phyloP scores from a whole-genome alignment of 1,140 invertebrate genomes.

The Drosophila malerkotliana region DNA sequence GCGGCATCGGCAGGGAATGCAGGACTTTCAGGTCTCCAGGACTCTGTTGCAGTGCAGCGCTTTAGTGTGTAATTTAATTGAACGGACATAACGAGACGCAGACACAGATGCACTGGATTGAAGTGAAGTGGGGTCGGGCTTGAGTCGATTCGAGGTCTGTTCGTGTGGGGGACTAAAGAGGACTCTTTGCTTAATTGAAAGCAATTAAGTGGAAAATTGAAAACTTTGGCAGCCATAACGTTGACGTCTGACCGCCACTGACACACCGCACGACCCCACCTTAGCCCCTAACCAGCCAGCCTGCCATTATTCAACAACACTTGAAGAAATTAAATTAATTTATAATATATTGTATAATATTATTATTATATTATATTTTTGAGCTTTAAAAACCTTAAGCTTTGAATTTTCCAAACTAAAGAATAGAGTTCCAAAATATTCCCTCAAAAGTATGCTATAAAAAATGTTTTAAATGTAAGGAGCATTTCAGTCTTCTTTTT shows the following conservation, averaged over 20 bases:
- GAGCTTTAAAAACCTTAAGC: too few species aligned
- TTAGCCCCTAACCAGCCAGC: not conserved
- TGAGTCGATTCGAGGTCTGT: conserved; percentile 28
- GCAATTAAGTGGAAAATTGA: conserved; percentile 83
- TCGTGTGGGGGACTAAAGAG: conserved; percentile 70
- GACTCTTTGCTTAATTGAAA: conserved; percentile 83
- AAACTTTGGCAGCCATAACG: conserved; percentile 82
- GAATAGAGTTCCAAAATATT: not conserved
- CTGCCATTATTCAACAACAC: conserved; percentile 17
- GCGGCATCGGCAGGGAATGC: not conserved
- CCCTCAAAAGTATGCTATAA: not conserved
- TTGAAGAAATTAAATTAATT: not conserved
- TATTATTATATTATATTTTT: too few species aligned
- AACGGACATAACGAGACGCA: conserved; percentile 76
- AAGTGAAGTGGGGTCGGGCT: conserved; percentile 13
- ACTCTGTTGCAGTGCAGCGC: conserved; percentile 35
- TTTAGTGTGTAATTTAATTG: conserved; percentile 83
- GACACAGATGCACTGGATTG: conserved; percentile 7
- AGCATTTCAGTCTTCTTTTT: not conserved
- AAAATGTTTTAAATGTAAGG: not conserved
- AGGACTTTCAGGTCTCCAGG: conserved; percentile 38
- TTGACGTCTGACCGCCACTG: conserved; percentile 68
- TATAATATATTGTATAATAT: too few species aligned
- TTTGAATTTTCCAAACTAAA: not conserved
- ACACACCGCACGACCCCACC: conserved; percentile 25